Percentiles rank a stretch among this genome's conserved stretches.
These are phyloP conservation scores for Gulo gulo DNA, from an alignment of 2,113 vertebrate genomes.

Conservation along the genomic window DNA sequence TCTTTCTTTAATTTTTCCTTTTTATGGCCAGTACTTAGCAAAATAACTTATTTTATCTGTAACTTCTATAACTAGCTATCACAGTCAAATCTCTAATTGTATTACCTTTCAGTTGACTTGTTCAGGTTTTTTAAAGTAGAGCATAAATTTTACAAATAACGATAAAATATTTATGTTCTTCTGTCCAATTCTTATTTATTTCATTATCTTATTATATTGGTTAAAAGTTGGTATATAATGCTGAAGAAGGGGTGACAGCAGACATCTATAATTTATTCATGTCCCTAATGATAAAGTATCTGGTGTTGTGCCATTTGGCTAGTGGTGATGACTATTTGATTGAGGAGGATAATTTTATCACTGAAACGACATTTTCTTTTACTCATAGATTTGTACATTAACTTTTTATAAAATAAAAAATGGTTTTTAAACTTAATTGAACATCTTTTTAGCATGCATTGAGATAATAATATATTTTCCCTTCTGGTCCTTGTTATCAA, in stretches of 20 bases:
- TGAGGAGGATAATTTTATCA: not conserved
- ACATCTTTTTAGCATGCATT: not conserved
- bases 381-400: not conserved
- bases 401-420: not conserved
- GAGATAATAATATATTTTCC: not conserved
- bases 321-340: not conserved
- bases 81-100: not conserved
- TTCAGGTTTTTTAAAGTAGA: not conserved
- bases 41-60: not conserved
- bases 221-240: not conserved
- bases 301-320: not conserved
- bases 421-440: not conserved
- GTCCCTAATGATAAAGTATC: not conserved
- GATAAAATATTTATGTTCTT: not conserved
- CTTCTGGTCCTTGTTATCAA: not conserved
- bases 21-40: not conserved
- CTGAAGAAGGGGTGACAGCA: not conserved
- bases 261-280: not conserved
- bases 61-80: not conserved
- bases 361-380: not conserved
- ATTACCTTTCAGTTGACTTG: not conserved
- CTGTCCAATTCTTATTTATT: not conserved
- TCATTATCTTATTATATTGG: not conserved
- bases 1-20: not conserved
- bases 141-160: not conserved